These are phyloP conservation scores for Delia radicum DNA, from an alignment of 1,140 invertebrate species.

Conservation along the genomic window DNA sequence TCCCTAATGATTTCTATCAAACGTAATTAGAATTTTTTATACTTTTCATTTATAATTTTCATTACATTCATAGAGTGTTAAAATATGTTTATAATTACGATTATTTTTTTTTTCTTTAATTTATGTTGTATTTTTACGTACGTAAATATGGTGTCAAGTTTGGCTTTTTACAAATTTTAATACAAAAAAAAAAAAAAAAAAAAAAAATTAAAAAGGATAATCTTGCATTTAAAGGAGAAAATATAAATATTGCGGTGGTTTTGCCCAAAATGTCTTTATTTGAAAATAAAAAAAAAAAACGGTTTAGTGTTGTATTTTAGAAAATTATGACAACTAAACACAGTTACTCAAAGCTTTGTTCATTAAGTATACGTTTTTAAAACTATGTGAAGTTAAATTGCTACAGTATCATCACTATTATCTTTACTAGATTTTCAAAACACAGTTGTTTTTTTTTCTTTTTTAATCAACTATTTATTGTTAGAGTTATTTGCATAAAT, in stretches of 20 bases:
- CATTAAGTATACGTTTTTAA: background rate
- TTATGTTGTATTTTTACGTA: background rate
- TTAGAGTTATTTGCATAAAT: background rate
- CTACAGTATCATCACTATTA: no score
- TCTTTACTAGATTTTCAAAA: background rate
- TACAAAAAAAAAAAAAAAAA: background rate
- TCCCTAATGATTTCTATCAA: background rate
- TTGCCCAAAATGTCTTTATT: background rate
- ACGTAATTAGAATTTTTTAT: background rate
- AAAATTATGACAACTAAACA: background rate
- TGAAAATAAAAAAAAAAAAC: background rate
- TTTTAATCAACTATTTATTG: background rate
- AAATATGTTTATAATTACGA: background rate
- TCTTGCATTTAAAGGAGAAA: background rate
- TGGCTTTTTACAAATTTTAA: background rate
- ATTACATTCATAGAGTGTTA: slow-evolving; percentile 1
- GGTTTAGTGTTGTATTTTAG: background rate
- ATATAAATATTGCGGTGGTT: background rate
- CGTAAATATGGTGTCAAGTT: slow-evolving; percentile 18
- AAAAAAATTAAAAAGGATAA: background rate
- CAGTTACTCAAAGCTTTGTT: background rate
- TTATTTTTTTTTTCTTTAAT: background rate
- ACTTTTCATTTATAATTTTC: background rate
- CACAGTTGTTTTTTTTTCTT: background rate
- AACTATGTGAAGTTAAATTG: no score